Base-by-base conservation (phyloP, 2,888 invertebrate genomes). In the Nasonovia ribisnigri region DNA sequence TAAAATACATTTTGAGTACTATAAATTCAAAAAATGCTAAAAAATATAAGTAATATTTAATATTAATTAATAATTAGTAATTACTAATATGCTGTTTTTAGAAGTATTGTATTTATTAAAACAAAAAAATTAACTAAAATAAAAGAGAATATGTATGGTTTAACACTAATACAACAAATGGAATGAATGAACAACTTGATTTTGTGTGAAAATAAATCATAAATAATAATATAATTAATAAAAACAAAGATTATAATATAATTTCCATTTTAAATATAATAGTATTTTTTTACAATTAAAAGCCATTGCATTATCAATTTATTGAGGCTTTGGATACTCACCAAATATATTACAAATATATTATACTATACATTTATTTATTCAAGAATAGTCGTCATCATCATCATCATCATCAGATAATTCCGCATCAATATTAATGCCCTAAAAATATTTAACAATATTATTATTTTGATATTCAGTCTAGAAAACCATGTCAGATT, bases 331-430 rank as follows among this genome's bases (percentile, higher is more conserved):
- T 54, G 54, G 54, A 54, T 51, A 88, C 51, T 88, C 24, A n/a
- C 92, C n/a, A 88, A 24, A 88, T 29, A 46, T 54, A 36, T 36
- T 36, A 77, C 36, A 77, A 87, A 92, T 48, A 60, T 36, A 87
- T 26, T 26, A 51, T 77, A 54, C 46, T n/a, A 60, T 36, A 77
- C 16, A 67, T 67, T 36, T 77, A 8, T 77, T 67, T 88, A 92
- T 88, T 92, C 42, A 92, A 60, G 67, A 10, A 57, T 43, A 88
- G 89, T 88, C 88, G 60, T 93, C 57, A 60, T 93, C 57, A 46
- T 93, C 93, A 46, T 93, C 93, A 24, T 93, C 93, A 57, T 93
- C 93, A 48, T 93, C 93, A 6, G 93, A 93, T 86, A 93, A 84
- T 90, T 93, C 93, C 29, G 93, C 90, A 90, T 93, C 93, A 90